Conservation (phyloP, 2,113 vertebrate genomes). For the Colaptes auratus region DNA sequence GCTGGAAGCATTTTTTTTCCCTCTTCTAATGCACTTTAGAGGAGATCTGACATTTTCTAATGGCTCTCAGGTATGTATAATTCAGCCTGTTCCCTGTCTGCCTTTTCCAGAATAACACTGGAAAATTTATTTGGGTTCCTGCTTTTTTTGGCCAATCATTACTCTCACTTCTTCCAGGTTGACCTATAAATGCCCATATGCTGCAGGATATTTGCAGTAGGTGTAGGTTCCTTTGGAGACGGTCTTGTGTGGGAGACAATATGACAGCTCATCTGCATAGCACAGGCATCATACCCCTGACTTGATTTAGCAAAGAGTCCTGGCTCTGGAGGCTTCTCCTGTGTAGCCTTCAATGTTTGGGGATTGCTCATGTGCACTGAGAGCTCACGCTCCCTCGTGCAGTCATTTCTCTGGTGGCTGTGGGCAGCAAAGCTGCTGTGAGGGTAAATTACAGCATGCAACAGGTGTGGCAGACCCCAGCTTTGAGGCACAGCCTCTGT, state of each 20-base stretch:
- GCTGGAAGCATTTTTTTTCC: background rate
- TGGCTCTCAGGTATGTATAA: slow-evolving; percentile 39
- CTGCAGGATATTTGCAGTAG: slow-evolving; percentile 58
- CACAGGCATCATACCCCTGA: slow-evolving; percentile 40
- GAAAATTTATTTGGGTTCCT: slow-evolving; percentile 11
- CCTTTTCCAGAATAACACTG: slow-evolving; percentile 10
- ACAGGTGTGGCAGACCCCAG: rapidly evolving
- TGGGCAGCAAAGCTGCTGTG: background rate
- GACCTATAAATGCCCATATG: slow-evolving; percentile 66
- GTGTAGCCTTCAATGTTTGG: background rate
- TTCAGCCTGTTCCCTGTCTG: background rate
- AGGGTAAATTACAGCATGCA: background rate
- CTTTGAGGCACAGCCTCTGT: background rate
- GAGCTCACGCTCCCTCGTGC: background rate
- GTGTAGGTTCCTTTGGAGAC: slow-evolving; percentile 64
- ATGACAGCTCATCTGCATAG: slow-evolving; percentile 67
- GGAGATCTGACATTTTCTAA: slow-evolving; percentile 12
- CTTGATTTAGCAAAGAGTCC: slow-evolving; percentile 39
- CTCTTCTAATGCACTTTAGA: background rate
- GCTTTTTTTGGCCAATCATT: slow-evolving; percentile 43
- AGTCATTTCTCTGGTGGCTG: background rate
- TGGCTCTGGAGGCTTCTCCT: slow-evolving; percentile 40
- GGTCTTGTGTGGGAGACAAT: slow-evolving; percentile 61
- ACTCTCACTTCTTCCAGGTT: slow-evolving; percentile 34
- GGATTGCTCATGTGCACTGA: background rate